phyloP scores from a whole-genome alignment of 2,888 invertebrate genomes.

The Dynastes grantii region DNA sequence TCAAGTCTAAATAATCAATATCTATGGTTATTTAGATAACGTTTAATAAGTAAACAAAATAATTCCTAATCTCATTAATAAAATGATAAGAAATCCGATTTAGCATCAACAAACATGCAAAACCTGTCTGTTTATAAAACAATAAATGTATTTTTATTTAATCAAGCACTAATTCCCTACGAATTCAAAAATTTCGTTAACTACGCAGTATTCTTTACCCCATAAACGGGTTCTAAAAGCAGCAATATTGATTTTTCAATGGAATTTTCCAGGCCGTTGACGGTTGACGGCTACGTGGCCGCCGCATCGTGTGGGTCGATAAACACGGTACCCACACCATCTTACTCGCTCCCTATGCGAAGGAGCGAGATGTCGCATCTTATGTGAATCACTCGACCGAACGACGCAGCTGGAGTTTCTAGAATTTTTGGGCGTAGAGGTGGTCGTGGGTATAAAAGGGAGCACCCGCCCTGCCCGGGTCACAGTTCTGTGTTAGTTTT shows the following conservation, averaged over 20 bases:
- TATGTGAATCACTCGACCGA: background rate
- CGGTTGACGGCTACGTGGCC: background rate
- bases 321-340: background rate
- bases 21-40: no score
- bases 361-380: conserved; percentile 2
- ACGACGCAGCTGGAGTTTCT: conserved; percentile 26
- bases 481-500: conserved; percentile 30
- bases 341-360: background rate
- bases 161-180: no score
- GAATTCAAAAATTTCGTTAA: no score
- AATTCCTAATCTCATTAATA: no score
- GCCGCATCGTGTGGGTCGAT: background rate
- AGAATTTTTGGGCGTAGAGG: conserved; percentile 31
- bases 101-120: no score
- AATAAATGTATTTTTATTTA: no score
- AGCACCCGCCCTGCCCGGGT: background rate
- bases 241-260: conserved; percentile 42
- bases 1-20: no score
- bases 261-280: conserved; percentile 46
- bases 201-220: no score
- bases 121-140: no score
- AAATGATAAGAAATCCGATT: no score
- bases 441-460: conserved; percentile 14
- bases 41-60: no score
- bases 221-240: background rate